Percentiles rank a stretch among this genome's conserved stretches.
These are phyloP conservation scores for Ornithoptera alexandrae DNA, from an alignment of 2,888 invertebrate species.

Conservation along the genomic window DNA sequence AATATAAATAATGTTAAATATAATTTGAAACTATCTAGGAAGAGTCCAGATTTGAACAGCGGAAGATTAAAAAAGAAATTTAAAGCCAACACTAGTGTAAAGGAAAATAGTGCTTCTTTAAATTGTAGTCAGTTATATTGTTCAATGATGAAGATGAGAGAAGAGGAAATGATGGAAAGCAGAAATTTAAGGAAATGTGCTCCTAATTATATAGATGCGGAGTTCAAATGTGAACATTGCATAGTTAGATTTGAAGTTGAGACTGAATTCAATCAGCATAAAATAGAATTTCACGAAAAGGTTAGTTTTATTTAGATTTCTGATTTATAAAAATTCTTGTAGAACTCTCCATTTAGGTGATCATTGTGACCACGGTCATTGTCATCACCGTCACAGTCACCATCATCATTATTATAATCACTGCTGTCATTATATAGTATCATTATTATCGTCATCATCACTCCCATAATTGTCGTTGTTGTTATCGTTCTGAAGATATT, in stretches of 20 bases:
- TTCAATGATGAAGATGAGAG: constrained; percentile 36
- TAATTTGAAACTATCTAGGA: constrained; percentile 21
- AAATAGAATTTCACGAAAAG: constrained; percentile 43
- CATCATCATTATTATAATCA: too few species aligned
- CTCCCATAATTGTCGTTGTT: too few species aligned
- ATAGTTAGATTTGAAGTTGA: constrained; percentile 41
- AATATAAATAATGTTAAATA: constrained; percentile 16
- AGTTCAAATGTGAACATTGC: constrained; percentile 54
- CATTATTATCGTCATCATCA: too few species aligned
- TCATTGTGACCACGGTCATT: too few species aligned
- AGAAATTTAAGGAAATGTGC: constrained; percentile 35
- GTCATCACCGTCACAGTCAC: too few species aligned
- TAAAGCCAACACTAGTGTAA: constrained; percentile 29
- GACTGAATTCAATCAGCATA: constrained; percentile 43
- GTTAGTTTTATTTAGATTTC: constrained; percentile 36
- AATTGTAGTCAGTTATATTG: constrained; percentile 36
- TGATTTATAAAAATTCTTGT: too few species aligned
- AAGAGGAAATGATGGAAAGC: constrained; percentile 41
- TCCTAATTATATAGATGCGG: constrained; percentile 34
- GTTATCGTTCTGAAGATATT: too few species aligned
- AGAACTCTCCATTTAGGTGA: too few species aligned
- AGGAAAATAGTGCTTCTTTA: constrained; percentile 19
- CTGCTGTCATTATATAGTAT: too few species aligned
- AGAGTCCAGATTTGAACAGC: constrained; percentile 27
- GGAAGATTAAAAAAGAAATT: constrained; percentile 31